Evolutionary conservation across 2,113 vertebrate species (phyloP), one percentile per base, ranked within the genome.

Genomic region (Verasper variegatus): DNA sequence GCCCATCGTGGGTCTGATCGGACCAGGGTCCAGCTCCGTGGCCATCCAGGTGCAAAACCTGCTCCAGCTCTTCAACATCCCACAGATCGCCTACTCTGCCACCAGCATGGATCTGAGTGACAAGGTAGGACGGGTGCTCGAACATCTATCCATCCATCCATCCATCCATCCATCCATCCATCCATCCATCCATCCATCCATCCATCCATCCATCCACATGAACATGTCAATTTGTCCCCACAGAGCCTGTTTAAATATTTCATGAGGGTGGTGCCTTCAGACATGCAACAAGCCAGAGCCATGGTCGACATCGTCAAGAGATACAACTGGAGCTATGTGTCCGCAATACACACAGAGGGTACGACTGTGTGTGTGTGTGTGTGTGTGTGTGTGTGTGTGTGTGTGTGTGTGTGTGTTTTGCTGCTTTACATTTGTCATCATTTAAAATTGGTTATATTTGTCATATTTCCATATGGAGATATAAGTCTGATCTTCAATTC

Each of bases 231-330:
- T 21, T 21, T 23, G n/a, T 55, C 20, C 20, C 79, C 35, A 73
- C 85, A 93, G 92, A 98, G 97, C 55, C 85, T 99, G 52, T 99
- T 95, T 89, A 98, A 99, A 80, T 99, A 99, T 86, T 99, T 99
- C 90, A 98, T 99, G 97, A 96, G 98, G 81, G 98, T 99, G 40
- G 98, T 99, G 49, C 98, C 98, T 5, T 99, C 98, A 0, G 98
- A 99, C 52, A 96, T 96, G 31, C 97, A 98, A 81, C 98, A 99
- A 89, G 98, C 98, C 26, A 94, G 95, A 74, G 98, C 98, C 4
- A 99, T 99, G 97, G 98, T 99, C 91, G 98, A 99, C 95, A 99
- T 99, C 18, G 97, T 99, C 77, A 99, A 99, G 89, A 94, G 96
- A 72, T 99, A 99, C 92, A 98, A 96, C 92, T 99, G 98, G 98